Evolutionary conservation across 2,113 vertebrate genomes (phyloP), one percentile per base, ranked within the genome.

Genomic region (Strix uralensis): DNA sequence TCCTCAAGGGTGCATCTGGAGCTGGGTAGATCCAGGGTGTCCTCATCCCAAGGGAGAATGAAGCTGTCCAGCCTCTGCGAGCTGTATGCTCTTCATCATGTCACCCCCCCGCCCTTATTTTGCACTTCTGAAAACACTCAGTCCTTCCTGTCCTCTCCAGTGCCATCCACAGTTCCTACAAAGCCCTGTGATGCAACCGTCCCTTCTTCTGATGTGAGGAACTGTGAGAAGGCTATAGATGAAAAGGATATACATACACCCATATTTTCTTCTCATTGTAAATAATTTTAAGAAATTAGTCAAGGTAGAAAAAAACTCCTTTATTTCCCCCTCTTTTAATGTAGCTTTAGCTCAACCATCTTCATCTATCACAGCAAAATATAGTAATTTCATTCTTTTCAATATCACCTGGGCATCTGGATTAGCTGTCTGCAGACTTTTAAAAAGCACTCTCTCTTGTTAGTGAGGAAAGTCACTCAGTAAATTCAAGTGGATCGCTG

Each of bases 11-110:
- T 57, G 19, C 30, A 23, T 59, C 26, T 80, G 32, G 16, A 86
- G 54, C 58, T 81, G 63, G 4, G 15, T 23, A 22, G 51, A 42
- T 29, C 5, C 2, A 1, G 4, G 0, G 0, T 49, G 40, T 52
- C 71, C 18, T 80, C 30, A 69, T 72, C 5, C 46, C 23, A 30
- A 61, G 16, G 23, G 18, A 79, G 32, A 57, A 72, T 51, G n/a
- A 88, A 80, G 42, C 32, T 2, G 1, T 70, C 7, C 51, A 74
- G 20, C 55, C n/a, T 81, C 51, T 90, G 20, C 5, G 4, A 72
- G 40, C 44, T 57, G 26, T 1, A 2, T 81, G 57, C 25, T 91
- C 27, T 79, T 27, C 25, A 22, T 89, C 7, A 10, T 15, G 19
- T 54, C 19, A 27, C 15, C 5, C 5, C 5, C 4, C 5, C 3